Conservation (phyloP, 2,797 vertebrate genomes). For the Iguana delicatissima region DNA sequence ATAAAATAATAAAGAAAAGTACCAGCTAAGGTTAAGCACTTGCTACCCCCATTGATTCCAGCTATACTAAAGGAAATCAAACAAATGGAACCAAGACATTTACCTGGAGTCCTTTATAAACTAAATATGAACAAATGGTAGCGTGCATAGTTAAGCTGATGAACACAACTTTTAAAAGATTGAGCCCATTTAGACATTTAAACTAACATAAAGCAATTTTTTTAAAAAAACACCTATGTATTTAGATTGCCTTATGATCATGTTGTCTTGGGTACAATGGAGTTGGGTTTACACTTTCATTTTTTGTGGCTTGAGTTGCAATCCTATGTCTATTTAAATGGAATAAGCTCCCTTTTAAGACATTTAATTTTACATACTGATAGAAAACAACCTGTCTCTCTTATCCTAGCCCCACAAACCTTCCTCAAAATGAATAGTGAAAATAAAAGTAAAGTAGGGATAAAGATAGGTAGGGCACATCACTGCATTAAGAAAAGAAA, state of each 20-base stretch:
- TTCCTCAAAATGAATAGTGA: background rate
- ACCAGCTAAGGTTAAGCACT: background rate
- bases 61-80: background rate
- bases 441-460: too few species aligned
- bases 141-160: background rate
- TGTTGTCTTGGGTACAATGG: background rate
- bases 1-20: background rate
- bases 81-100: background rate
- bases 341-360: background rate
- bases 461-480: background rate
- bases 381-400: background rate
- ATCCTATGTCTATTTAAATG: background rate
- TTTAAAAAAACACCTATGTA: background rate
- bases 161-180: background rate
- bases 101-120: background rate
- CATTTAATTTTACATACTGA: background rate
- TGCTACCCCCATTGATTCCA: background rate
- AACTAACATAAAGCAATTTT: background rate
- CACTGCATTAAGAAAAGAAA: too few species aligned
- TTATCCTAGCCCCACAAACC: background rate
- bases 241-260: background rate
- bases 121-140: background rate
- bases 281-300: background rate
- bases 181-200: background rate
- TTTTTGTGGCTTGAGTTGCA: background rate